Evolutionary conservation across 2,113 vertebrate genomes (phyloP).

Genomic region (Cathartes aura): DNA sequence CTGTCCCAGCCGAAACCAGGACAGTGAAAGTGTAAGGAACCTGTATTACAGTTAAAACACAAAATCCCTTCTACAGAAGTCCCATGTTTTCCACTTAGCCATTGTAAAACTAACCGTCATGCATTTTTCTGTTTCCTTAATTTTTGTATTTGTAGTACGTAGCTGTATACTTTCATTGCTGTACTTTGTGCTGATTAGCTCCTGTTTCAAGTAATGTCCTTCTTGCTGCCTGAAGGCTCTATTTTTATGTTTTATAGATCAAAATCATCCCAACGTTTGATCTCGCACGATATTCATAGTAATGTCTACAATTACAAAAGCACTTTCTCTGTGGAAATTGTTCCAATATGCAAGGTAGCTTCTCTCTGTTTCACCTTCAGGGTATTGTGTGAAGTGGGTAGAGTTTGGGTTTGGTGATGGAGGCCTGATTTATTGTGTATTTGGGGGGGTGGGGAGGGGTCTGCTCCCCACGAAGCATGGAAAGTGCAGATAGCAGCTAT

Average conservation of each 20-base stretch:
- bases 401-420: neutral
- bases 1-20: too few relatives aligned
- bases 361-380: neutral
- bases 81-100: accelerated
- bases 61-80: neutral
- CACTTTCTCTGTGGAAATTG: constrained; percentile 96
- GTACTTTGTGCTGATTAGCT: neutral
- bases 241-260: constrained; percentile 73
- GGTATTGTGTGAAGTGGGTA: neutral
- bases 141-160: neutral
- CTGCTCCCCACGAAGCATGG: accelerated
- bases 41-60: neutral
- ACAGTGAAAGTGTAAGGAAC: neutral
- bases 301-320: constrained; percentile 98
- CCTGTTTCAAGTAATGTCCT: neutral
- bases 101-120: neutral
- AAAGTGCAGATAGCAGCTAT: neutral
- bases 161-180: neutral
- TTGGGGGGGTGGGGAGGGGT: neutral
- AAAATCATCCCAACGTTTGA: constrained; percentile 93
- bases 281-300: constrained; percentile 95
- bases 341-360: constrained; percentile 94
- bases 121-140: neutral
- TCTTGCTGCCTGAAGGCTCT: neutral
- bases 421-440: neutral